These are phyloP conservation scores for Pseudeuparius sepicola DNA, from an alignment of 2,888 invertebrate genomes.

Conservation along the genomic window DNA sequence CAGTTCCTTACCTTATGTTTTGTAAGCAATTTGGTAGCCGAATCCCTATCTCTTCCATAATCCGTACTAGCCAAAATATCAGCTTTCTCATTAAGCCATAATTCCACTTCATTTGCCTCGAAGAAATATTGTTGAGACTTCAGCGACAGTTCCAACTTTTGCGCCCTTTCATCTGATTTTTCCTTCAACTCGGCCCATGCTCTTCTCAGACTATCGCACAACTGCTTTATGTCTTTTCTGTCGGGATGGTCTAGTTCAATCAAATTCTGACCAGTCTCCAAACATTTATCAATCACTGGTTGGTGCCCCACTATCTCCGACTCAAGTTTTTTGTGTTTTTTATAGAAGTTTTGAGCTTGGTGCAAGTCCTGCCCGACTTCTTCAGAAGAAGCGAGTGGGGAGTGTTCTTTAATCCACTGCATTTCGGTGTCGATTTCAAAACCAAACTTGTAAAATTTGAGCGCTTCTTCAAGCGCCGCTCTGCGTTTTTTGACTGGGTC, in stretches of 20 bases:
- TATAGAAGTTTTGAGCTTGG: slow-evolving; percentile 83
- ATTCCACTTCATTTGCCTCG: slow-evolving; percentile 85
- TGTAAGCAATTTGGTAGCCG: slow-evolving; percentile 85
- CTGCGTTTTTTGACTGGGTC: slow-evolving; percentile 63
- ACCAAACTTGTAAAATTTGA: slow-evolving; percentile 83
- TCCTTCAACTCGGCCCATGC: slow-evolving; percentile 67
- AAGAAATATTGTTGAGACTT: slow-evolving; percentile 88
- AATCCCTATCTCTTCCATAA: slow-evolving; percentile 80
- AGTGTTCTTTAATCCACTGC: slow-evolving; percentile 90
- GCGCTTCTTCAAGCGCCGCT: slow-evolving; percentile 71
- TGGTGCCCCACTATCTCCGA: slow-evolving; percentile 82
- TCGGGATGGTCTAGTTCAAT: slow-evolving; percentile 73
- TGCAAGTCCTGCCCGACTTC: slow-evolving; percentile 75
- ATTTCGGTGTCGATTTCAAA: slow-evolving; percentile 88
- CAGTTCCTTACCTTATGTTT: slow-evolving; percentile 72
- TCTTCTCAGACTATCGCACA: slow-evolving; percentile 60
- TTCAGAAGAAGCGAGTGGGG: slow-evolving; percentile 67
- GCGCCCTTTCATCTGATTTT: slow-evolving; percentile 60
- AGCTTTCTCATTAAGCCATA: slow-evolving; percentile 83
- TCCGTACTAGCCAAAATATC: slow-evolving; percentile 74
- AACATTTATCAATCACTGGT: slow-evolving; percentile 72
- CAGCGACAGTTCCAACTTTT: slow-evolving; percentile 73
- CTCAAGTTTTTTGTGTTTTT: slow-evolving; percentile 89
- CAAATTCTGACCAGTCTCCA: slow-evolving; percentile 67
- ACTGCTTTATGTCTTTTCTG: slow-evolving; percentile 60